These are phyloP conservation scores for Hyposoter didymator DNA, from an alignment of 2,888 invertebrate genomes.

Conservation along the genomic window DNA sequence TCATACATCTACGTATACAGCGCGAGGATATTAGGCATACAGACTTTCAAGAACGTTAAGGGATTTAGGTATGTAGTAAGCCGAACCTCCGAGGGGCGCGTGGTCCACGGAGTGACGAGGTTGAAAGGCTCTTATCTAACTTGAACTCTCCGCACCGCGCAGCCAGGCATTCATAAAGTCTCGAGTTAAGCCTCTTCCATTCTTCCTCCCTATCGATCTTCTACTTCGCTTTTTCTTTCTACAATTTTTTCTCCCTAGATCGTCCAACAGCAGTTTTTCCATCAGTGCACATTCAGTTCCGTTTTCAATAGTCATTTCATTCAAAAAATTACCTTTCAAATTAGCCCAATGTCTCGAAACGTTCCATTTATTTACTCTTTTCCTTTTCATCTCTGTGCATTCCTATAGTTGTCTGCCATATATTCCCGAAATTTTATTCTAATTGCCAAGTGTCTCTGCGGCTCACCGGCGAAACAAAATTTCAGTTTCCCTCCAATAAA, in stretches of 20 bases:
- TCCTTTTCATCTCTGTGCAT: not conserved
- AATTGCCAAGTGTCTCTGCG: not conserved
- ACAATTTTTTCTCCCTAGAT: not conserved
- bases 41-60: slow-evolving; percentile 33
- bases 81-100: slow-evolving; percentile 51
- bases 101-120: slow-evolving; percentile 63
- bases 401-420: not conserved
- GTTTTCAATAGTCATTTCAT: not conserved
- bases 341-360: not conserved
- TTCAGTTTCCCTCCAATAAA: no score
- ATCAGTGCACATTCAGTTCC: not conserved
- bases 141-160: slow-evolving; percentile 74
- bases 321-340: not conserved
- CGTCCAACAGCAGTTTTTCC: not conserved
- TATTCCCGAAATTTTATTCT: not conserved
- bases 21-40: slow-evolving; percentile 24
- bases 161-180: slow-evolving; percentile 76
- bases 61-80: slow-evolving; percentile 41
- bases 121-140: slow-evolving; percentile 77
- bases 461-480: no score
- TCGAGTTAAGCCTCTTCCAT: slow-evolving; percentile 74
- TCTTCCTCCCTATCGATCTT: slow-evolving; percentile 35
- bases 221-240: slow-evolving; percentile 29
- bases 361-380: not conserved
- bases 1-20: not conserved